Evolutionary conservation across 2,797 vertebrate species (phyloP), one percentile per base, ranked within the genome.

Genomic region (Oryzias sinensis): DNA sequence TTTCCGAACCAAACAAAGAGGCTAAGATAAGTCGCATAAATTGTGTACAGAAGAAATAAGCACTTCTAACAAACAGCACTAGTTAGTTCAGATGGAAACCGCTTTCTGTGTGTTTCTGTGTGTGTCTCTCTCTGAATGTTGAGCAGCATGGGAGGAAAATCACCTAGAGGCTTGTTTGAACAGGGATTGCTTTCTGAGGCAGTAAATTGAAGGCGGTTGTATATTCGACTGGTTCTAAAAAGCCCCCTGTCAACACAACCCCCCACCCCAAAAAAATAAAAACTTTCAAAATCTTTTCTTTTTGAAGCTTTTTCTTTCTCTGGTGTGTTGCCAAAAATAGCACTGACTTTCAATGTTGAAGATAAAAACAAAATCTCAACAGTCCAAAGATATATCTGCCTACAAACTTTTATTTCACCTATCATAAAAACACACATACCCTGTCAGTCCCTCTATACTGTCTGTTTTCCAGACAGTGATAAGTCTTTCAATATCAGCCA

Each of bases 151-250:
- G 33, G 9, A 37, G 11, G 33, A 37, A 37, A 37, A 37, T 37
- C 33, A 37, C 33, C 33, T 11, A 86, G 85, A 88, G 85, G 59
- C 68, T 77, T 80, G 76, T 87, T 85, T 84, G 83, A 86, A 87
- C 81, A 68, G 68, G 67, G 68, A 84, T 75, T 84, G 85, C 84
- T 87, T 88, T 81, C 79, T 78, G 62, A 84, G 83, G 85, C 84
- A 80, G 80, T 77, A 75, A 80, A 80, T 72, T 63, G 73, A 64
- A 82, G 70, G 74, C 75, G 76, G 78, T 77, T 76, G 79, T 79
- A 79, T 70, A 71, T 80, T 67, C 83, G 81, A 87, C 82, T 81
- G 81, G 77, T 88, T 83, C 74, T 67, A 60, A 68, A 65, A 68
- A 4, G 49, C 49, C 49, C 61, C 22, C 43, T 8, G 50, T 74